A percentile compares a stretch with the other conserved stretches of the same genome.
phyloP scores from a whole-genome alignment of 2,888 invertebrate genomes.

The Yponomeuta cagnagella region DNA sequence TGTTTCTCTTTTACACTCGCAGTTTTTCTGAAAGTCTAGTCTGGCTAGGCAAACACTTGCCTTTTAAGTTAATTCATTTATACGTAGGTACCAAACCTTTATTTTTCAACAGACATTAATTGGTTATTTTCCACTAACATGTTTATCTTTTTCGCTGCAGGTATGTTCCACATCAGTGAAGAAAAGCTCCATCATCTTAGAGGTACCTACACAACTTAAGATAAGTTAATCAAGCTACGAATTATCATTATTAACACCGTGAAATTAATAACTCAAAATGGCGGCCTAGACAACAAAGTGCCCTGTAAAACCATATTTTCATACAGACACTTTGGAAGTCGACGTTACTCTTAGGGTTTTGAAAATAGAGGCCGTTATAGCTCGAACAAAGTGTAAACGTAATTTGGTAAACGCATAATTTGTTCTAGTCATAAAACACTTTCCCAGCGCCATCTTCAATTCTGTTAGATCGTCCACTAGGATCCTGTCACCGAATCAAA shows the following conservation, averaged over 20 bases:
- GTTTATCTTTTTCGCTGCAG: neutral
- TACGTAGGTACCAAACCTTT: too few relatives aligned
- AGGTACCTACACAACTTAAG: neutral
- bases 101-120: too few relatives aligned
- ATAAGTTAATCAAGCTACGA: neutral
- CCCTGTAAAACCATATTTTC: too few relatives aligned
- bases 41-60: too few relatives aligned
- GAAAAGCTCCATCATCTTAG: neutral
- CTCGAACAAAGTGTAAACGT: neutral
- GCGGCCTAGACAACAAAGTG: neutral
- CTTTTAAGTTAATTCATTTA: too few relatives aligned
- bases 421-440: conserved; percentile 12
- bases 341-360: neutral
- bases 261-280: conserved; percentile 1
- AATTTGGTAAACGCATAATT: conserved; percentile 1
- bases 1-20: too few relatives aligned
- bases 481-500: neutral
- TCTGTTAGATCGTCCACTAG: neutral
- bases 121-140: neutral
- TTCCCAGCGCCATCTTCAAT: conserved; percentile 9
- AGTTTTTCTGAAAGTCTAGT: too few relatives aligned
- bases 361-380: neutral
- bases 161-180: neutral
- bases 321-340: too few relatives aligned
- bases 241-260: neutral